These are phyloP conservation scores for Penaeus indicus DNA, from an alignment of 1,140 invertebrate species.

Conservation along the genomic window DNA sequence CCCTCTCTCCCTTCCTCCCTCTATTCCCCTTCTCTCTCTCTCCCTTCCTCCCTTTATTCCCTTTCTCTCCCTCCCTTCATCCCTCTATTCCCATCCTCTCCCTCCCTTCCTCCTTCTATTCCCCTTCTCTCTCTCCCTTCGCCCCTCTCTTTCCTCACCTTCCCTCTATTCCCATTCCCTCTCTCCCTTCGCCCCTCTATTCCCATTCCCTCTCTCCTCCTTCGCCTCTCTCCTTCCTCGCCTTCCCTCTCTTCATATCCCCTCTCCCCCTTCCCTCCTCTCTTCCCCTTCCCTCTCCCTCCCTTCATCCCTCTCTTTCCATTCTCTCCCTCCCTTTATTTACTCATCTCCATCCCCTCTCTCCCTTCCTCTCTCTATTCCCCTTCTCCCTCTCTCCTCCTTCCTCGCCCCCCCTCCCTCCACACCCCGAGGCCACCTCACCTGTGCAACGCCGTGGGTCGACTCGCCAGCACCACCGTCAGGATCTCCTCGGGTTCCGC, in stretches of 20 bases:
- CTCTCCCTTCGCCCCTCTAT: not conserved
- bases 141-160: not conserved
- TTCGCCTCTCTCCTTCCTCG: not conserved
- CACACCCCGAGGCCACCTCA: too few relatives aligned
- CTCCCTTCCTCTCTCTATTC: too few relatives aligned
- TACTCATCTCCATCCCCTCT: too few relatives aligned
- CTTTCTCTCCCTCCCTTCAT: not conserved
- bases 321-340: too few relatives aligned
- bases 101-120: not conserved
- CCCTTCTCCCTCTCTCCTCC: too few relatives aligned
- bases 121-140: not conserved
- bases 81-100: not conserved
- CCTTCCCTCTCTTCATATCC: not conserved
- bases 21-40: not conserved
- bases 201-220: not conserved
- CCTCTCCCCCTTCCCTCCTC: too few relatives aligned
- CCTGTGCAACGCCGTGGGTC: too few relatives aligned
- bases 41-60: not conserved
- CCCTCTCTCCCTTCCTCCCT: not conserved
- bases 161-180: not conserved
- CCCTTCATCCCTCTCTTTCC: too few relatives aligned
- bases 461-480: too few relatives aligned
- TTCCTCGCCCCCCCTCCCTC: too few relatives aligned
- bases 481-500: too few relatives aligned
- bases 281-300: too few relatives aligned